Evolutionary conservation across 2,113 vertebrate genomes (phyloP), one percentile per base, ranked within the genome.

Genomic region (Aleadryas rufinucha): DNA sequence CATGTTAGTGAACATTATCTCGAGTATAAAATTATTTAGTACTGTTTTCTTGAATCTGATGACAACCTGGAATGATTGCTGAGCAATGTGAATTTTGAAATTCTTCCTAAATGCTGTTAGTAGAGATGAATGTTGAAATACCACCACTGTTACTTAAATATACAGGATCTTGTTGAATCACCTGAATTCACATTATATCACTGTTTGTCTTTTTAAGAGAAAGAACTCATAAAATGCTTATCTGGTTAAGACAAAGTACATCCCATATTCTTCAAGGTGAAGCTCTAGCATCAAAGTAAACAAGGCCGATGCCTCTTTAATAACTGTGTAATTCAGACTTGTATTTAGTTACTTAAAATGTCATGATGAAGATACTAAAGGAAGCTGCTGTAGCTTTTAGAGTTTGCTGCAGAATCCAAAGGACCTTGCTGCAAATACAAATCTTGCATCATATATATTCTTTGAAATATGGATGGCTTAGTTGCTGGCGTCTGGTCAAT

Each of bases 301-400:
- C 35, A 87, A 92, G 69, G 37, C n/a, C 94, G 76, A 75, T 90
- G 49, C 35, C 65, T 94, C 86, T 90, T 86, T 92, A 93, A 70
- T 93, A 94, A 56, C 56, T n/a, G 7, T 68, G 47, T 78, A 76
- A 84, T 95, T 96, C 72, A 81, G 52, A 84, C 82, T 77, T 90
- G 64, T 94, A 95, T 94, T 94, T 93, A 95, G 94, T 95, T 89
- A 91, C 88, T 96, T 95, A 87, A 78, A 92, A 71, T 57, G 7
- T 89, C 79, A 78, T 47, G 42, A 71, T 0, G 6, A 78, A 75
- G 56, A 86, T 33, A 64, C 61, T 56, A 49, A 77, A 60, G 68
- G 24, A 86, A 92, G 47, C 42, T 84, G 56, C 53, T 87, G 33
- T 35, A 66, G 16, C 71, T 76, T 88, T 83, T 17, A 53, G 17